Conservation (phyloP, 2,888 invertebrate genomes). For the Nemotelus pantherinus region DNA sequence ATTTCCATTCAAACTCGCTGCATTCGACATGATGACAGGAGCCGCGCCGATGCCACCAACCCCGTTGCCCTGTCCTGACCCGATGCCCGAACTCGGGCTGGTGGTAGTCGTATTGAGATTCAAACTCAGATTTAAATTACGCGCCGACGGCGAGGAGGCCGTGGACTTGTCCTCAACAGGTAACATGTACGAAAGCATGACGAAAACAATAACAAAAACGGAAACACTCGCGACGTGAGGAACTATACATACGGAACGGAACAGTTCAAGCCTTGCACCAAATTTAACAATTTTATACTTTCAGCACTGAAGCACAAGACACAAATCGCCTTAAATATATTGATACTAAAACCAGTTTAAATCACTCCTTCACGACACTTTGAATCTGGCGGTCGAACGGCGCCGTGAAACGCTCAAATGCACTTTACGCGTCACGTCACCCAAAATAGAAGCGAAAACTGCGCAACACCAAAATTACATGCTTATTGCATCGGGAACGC, state of each 20-base stretch:
- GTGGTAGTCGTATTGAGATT: conserved; percentile 54
- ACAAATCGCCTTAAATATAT: too few species aligned
- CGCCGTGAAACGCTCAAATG: background rate
- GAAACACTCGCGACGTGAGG: conserved; percentile 18
- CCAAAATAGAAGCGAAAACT: conserved; percentile 31
- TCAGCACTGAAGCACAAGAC: background rate
- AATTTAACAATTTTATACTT: conserved; percentile 18
- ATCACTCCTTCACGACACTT: background rate
- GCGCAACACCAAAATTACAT: conserved; percentile 26
- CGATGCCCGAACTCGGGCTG: conserved; percentile 51
- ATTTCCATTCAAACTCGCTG: conserved; percentile 53
- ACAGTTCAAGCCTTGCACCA: background rate
- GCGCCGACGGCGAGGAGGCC: conserved; percentile 68
- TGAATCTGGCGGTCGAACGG: conserved; percentile 8
- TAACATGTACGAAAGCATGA: conserved; percentile 82
- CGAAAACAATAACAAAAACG: conserved; percentile 51
- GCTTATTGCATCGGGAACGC: conserved; percentile 6
- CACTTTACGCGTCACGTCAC: conserved; percentile 16
- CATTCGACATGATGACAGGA: conserved; percentile 38
- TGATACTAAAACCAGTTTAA: background rate
- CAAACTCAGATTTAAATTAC: conserved; percentile 52
- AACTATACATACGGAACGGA: conserved; percentile 37
- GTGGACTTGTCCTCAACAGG: conserved; percentile 82
- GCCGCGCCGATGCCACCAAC: conserved; percentile 15
- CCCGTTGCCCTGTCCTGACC: conserved; percentile 50